These are phyloP conservation scores for Campopleginae sp. DNA, from an alignment of 2,888 invertebrate genomes.

Conservation along the genomic window DNA sequence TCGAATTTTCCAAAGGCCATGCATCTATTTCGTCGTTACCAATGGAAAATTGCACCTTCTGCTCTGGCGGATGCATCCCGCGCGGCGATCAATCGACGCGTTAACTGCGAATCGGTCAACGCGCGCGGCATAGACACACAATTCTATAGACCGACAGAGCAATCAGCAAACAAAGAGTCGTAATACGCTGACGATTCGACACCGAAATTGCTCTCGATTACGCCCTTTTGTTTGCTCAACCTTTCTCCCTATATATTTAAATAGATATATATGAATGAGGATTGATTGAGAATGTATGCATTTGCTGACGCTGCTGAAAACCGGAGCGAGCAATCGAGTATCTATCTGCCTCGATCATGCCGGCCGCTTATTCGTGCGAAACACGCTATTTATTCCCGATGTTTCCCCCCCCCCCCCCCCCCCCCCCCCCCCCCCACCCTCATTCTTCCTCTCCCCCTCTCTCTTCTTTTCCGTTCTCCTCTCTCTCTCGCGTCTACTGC, in stretches of 20 bases:
- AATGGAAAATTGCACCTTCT: conserved; percentile 62
- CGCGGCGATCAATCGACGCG: conserved; percentile 64
- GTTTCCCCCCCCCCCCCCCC: conserved; percentile 2
- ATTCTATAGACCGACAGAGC: neutral
- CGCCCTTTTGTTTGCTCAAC: conserved; percentile 28
- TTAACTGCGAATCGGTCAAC: conserved; percentile 66
- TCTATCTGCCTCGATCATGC: conserved; percentile 31
- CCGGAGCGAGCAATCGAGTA: conserved; percentile 51
- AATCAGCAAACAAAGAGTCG: conserved; percentile 18
- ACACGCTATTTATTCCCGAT: conserved; percentile 42
- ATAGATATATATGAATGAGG: neutral
- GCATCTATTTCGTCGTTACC: conserved; percentile 60
- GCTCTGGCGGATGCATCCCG: conserved; percentile 40
- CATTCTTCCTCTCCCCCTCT: neutral
- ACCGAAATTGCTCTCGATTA: conserved; percentile 10
- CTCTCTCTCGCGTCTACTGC: neutral
- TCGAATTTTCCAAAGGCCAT: conserved; percentile 20
- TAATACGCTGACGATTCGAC: neutral
- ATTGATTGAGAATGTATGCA: conserved; percentile 38
- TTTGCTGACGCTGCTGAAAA: conserved; percentile 50
- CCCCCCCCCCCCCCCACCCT: neutral
- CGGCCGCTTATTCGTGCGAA: conserved; percentile 35
- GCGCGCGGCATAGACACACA: conserved; percentile 41
- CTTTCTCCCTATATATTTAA: neutral
- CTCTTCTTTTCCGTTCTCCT: neutral